Base-by-base conservation (phyloP, 2,888 invertebrate species). In the Nymphalis c-album region DNA sequence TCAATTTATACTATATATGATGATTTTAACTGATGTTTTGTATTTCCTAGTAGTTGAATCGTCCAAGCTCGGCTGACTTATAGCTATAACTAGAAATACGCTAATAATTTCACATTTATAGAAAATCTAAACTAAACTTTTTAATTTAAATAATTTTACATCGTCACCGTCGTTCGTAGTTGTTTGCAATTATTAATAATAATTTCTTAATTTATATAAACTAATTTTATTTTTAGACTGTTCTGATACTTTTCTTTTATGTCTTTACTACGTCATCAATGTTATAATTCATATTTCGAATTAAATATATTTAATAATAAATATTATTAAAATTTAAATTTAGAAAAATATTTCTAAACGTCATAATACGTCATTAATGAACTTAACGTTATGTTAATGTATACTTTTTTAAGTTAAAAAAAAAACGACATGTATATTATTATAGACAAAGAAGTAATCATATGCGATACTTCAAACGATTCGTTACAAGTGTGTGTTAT, bases 371-470 rank as follows among this genome's bases (percentile, higher is more conserved):
- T 40, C 40, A 40, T 40, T 40, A 13, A 40, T 40, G 13, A 13
- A 40, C 40, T 40, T 40, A 40, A 13, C 13, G 13, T 3, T 10
- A 40, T 40, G 18, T 18, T 10, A 50, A 50, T 7, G 10, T 18
- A 50, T 8, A 50, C 17, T 8, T 17, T 16, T 31, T 6, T 17
- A 7, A 26, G 17, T 26, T 31, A 17, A 31, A 31, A 55, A 17
- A 22, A 31, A 31, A 17, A 13, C 18, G 10, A 57, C n/a, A 13
- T 57, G 18, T n/a, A 57, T 40, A 53, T 53, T 26, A 60, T 50
- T 35, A 17, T 35, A 51, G 51, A 64, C 55, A 60, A 60, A 35
- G 46, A 46, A 59, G 20, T 64, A 50, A 51, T 65, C 45, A 45
- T 26, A 17, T 57, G 35, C 35, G 35, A 40, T 18, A 57, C 18